Evolutionary conservation across 92 coral and sea anemone genomes (phyloP), one percentile per base, ranked within the genome.

Genomic region (Porites evermanni): DNA sequence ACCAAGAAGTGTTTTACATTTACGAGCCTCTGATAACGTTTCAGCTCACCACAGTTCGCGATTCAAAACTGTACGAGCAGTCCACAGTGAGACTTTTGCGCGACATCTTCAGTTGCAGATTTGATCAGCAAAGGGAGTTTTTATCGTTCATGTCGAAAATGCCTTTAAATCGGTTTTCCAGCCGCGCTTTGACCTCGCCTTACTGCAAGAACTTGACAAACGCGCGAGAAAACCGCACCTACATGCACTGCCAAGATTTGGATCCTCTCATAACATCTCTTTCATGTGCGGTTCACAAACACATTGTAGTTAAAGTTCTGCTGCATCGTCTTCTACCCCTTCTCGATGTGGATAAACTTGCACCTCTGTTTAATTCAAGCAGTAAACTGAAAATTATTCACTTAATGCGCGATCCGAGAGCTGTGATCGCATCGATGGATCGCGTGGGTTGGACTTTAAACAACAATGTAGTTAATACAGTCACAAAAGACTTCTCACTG

Each of bases 371-470:
- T 44, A 65, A 80, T 13, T 71, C 69, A 12, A 78, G 72, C 65
- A 60, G 54, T 56, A 74, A 76, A 53, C 71, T 95, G 14, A 95
- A 90, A 80, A 84, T 96, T 74, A 63, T 96, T 59, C 95, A 96
- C n/a, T 85, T 96, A 67, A 82, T 91, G 74, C 99, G 99, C 72
- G 99, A 96, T 44, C 99, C 99, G 2, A 82, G 99, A 17, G 98
- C 99, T 3, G 88, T 95, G 2, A 82, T 95, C 7, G 91, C 94
- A 4, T 96, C 98, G 8, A 81, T 95, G 81, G 86, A 83, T 61
- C 91, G 93, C 7, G 94, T 96, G 2, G 98, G 98, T 7, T 96
- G 98, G 98, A 65, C 80, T 69, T 87, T 82, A 12, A 75, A 93
- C 70, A 88, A 88, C n/a, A 68, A 82, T 3, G 76, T 65, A 13